A percentile compares a stretch with the other conserved stretches of the same genome.
Evolutionary conservation across 2,888 invertebrate genomes (phyloP).

Genomic region (Cosmopolites sordidus): DNA sequence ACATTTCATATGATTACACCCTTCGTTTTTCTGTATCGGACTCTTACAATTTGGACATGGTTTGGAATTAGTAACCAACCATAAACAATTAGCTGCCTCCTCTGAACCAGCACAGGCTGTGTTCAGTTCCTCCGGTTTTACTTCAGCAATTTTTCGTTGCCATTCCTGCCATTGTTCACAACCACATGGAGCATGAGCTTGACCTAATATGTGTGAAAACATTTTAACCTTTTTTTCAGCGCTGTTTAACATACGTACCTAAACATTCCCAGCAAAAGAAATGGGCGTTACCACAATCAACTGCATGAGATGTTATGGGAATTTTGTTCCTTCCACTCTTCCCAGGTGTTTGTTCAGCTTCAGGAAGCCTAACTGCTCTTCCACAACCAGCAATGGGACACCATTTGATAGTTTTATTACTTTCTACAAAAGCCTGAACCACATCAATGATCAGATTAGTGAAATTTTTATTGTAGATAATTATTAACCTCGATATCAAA

Average conservation of each 20-base stretch:
- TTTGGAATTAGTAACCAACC: conserved; percentile 67
- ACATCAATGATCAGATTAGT: conserved; percentile 1
- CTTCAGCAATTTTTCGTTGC: conserved; percentile 57
- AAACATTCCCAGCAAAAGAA: conserved; percentile 64
- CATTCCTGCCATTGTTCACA: conserved; percentile 60
- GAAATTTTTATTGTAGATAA: neutral
- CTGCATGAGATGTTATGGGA: conserved; percentile 55
- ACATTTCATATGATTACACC: conserved; percentile 70
- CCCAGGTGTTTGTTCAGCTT: conserved; percentile 48
- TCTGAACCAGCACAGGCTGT: conserved; percentile 55
- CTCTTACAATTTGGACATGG: conserved; percentile 67
- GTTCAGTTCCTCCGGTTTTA: conserved; percentile 60
- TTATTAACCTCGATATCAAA: conserved; percentile 61
- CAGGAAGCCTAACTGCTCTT: conserved; percentile 60
- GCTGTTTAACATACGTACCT: too few relatives aligned
- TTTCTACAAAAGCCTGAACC: conserved; percentile 62
- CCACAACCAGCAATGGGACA: conserved; percentile 66
- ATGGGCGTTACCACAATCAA: conserved; percentile 67
- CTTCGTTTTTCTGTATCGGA: conserved; percentile 69
- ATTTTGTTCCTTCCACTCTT: conserved; percentile 33
- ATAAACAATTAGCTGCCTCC: conserved; percentile 61
- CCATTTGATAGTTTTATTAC: conserved; percentile 67
- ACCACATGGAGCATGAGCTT: conserved; percentile 64
- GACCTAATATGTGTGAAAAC: conserved; percentile 39
- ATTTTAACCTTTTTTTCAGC: neutral